Conservation (phyloP, 2,888 invertebrate genomes). For the Oscheius sp. region DNA sequence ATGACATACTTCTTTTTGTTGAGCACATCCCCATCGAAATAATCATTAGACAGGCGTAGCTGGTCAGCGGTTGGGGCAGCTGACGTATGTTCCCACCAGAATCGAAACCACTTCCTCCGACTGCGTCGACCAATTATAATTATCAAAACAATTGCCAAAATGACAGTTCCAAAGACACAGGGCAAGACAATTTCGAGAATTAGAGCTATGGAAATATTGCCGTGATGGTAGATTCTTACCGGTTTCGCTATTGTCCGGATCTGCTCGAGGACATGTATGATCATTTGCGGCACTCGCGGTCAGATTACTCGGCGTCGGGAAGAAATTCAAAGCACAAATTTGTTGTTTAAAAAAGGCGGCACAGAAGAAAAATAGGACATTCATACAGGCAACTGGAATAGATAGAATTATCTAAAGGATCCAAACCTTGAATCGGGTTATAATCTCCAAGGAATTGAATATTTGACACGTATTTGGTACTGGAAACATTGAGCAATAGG, state of each 20-base stretch:
- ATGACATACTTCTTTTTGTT: conserved; percentile 9
- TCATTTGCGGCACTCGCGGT: not conserved
- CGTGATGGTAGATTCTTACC: not conserved
- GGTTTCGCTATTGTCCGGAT: not conserved
- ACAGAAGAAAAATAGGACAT: not conserved
- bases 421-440: too few species aligned
- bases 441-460: not conserved
- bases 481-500: not conserved
- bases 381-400: not conserved
- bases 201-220: not conserved
- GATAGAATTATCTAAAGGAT: not conserved
- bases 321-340: conserved; percentile 8
- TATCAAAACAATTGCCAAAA: not conserved
- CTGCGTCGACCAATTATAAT: not conserved
- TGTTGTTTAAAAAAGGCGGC: not conserved
- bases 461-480: not conserved
- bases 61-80: not conserved
- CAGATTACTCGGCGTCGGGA: not conserved
- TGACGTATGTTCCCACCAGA: conserved; percentile 14
- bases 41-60: not conserved
- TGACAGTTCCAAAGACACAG: not conserved
- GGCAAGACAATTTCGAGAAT: conserved; percentile 8
- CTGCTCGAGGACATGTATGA: not conserved
- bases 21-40: not conserved
- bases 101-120: not conserved